Evolutionary conservation across 2,797 vertebrate genomes (phyloP).

Genomic region (Pangasius sanitwongsei): DNA sequence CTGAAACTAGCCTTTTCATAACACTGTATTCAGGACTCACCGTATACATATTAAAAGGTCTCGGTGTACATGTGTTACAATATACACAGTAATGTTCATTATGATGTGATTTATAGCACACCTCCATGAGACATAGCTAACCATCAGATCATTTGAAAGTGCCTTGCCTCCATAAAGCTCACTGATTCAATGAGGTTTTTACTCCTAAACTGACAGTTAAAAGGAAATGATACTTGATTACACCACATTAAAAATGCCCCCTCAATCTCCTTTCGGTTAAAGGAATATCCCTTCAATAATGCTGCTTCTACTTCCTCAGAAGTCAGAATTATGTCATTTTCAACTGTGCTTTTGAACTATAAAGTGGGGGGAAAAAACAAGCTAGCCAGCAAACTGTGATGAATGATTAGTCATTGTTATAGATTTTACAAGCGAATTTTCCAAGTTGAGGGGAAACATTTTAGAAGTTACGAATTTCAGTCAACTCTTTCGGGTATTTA

Average conservation of each 20-base stretch:
- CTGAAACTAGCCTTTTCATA: not conserved
- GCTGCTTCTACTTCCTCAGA: not conserved
- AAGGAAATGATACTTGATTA: not conserved
- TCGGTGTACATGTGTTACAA: not conserved
- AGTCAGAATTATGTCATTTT: too few relatives aligned
- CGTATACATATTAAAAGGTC: not conserved
- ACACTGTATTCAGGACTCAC: not conserved
- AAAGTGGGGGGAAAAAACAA: not conserved
- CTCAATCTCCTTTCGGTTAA: not conserved
- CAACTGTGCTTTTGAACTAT: not conserved
- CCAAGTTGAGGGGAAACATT: not conserved
- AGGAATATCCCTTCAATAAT: not conserved
- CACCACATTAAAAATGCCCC: not conserved
- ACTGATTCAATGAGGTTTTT: not conserved
- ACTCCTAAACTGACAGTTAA: not conserved
- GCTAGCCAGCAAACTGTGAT: not conserved
- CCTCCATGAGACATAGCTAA: not conserved
- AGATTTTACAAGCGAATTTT: not conserved
- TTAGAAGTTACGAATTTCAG: not conserved
- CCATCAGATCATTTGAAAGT: not conserved
- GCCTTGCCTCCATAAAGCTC: too few relatives aligned
- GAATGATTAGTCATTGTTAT: not conserved
- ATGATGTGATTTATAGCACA: not conserved
- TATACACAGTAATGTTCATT: too few relatives aligned
- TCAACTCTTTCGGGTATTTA: not conserved